A percentile compares a stretch with the other conserved stretches of the same genome.
phyloP scores from a whole-genome alignment of 2,888 invertebrate species.

The Hemicrepidius hirtus region DNA sequence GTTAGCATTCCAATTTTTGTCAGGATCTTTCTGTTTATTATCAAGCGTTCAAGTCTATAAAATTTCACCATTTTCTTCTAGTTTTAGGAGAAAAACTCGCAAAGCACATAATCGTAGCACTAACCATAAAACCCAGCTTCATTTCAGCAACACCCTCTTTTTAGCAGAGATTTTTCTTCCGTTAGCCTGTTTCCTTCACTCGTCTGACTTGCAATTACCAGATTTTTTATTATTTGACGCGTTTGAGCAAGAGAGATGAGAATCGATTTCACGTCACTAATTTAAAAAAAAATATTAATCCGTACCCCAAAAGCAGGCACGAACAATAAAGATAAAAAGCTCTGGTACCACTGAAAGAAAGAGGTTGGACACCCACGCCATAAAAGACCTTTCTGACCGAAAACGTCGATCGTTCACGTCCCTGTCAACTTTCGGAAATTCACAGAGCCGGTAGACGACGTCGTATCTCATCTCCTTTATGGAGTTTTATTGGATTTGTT shows the following conservation, averaged over 20 bases:
- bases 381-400: constrained; percentile 12
- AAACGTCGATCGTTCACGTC: constrained; percentile 16
- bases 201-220: constrained; percentile 15
- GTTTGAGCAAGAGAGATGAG: neutral
- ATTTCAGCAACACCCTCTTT: neutral
- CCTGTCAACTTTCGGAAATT: constrained; percentile 24
- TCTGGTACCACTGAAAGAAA: neutral
- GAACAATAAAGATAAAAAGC: constrained; percentile 18
- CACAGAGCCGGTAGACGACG: constrained; percentile 12
- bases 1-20: neutral
- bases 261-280: neutral
- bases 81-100: constrained; percentile 22
- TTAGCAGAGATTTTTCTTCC: neutral
- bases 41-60: constrained; percentile 11
- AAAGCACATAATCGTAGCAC: constrained; percentile 14
- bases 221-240: constrained; percentile 2
- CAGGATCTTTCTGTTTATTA: constrained; percentile 14
- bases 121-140: constrained; percentile 26
- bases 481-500: constrained; percentile 37
- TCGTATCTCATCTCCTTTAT: constrained; percentile 34
- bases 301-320: neutral
- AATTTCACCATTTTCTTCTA: constrained; percentile 28
- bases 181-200: neutral
- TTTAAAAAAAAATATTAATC: neutral
- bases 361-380: neutral